These are phyloP conservation scores for Anolis sagrei DNA, from an alignment of 2,113 vertebrate species.

Conservation along the genomic window DNA sequence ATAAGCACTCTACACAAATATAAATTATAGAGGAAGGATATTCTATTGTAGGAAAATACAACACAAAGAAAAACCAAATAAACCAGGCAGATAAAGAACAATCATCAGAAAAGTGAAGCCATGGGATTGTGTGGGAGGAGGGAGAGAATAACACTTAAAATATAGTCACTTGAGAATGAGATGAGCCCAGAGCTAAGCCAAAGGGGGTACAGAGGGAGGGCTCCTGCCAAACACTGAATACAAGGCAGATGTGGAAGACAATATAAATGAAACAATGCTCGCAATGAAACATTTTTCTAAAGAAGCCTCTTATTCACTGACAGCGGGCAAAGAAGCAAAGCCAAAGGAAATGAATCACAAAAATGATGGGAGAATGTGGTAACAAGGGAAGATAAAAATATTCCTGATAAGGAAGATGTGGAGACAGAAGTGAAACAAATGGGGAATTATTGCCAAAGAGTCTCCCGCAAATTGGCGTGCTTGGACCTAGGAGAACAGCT, in stretches of 20 bases:
- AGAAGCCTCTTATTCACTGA: constrained; percentile 48
- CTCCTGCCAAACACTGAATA: constrained; percentile 35
- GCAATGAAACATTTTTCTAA: neutral
- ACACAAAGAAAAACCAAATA: constrained; percentile 13
- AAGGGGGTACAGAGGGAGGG: neutral
- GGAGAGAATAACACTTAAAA: constrained; percentile 33
- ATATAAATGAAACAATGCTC: constrained; percentile 29
- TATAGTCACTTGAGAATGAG: constrained; percentile 27
- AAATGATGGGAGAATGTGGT: constrained; percentile 34
- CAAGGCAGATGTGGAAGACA: constrained; percentile 25
- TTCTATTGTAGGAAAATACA: neutral
- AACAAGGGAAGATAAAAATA: constrained; percentile 59
- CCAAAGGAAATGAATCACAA: constrained; percentile 19
- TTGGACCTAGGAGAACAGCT: constrained; percentile 14
- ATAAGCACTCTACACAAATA: neutral
- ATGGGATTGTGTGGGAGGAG: neutral
- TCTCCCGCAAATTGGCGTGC: constrained; percentile 19
- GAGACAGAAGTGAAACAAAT: constrained; percentile 35
- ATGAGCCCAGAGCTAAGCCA: constrained; percentile 34
- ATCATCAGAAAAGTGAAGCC: neutral
- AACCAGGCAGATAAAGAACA: constrained; percentile 5
- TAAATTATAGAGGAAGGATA: constrained; percentile 14
- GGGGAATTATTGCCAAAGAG: neutral
- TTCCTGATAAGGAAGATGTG: constrained; percentile 51
- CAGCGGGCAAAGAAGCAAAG: constrained; percentile 43